Evolutionary conservation across 2,113 vertebrate species (phyloP).

Genomic region (Fulmarus glacialis): DNA sequence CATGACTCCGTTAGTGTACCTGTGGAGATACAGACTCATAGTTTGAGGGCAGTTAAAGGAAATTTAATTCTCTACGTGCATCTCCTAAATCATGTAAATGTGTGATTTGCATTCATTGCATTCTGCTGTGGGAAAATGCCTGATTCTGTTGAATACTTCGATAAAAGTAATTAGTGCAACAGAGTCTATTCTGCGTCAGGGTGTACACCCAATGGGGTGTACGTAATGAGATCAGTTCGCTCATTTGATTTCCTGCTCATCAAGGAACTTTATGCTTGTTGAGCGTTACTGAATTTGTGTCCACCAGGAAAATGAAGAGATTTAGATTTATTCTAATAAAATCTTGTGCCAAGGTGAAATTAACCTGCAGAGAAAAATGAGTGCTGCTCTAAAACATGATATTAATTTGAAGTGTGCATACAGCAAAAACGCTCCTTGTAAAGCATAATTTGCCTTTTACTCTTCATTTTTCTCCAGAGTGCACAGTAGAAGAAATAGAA

Average conservation of each 20-base stretch:
- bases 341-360: not conserved
- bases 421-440: not conserved
- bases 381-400: not conserved
- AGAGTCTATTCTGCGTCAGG: not conserved
- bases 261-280: not conserved
- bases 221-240: not conserved
- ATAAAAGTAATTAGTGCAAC: not conserved
- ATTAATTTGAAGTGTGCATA: not conserved
- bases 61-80: not conserved
- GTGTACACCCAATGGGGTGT: not conserved
- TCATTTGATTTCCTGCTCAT: not conserved
- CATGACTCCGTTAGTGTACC: accelerated
- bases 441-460: not conserved
- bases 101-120: not conserved
- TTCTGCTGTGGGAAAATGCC: not conserved
- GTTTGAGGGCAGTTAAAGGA: not conserved
- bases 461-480: not conserved
- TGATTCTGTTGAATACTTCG: not conserved
- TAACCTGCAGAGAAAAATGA: not conserved
- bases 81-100: not conserved
- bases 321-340: not conserved
- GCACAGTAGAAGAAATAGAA: not conserved
- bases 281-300: not conserved
- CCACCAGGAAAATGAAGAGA: not conserved
- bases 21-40: not conserved